Conservation (phyloP, 2,113 vertebrate genomes). For the Crotophaga sulcirostris region DNA sequence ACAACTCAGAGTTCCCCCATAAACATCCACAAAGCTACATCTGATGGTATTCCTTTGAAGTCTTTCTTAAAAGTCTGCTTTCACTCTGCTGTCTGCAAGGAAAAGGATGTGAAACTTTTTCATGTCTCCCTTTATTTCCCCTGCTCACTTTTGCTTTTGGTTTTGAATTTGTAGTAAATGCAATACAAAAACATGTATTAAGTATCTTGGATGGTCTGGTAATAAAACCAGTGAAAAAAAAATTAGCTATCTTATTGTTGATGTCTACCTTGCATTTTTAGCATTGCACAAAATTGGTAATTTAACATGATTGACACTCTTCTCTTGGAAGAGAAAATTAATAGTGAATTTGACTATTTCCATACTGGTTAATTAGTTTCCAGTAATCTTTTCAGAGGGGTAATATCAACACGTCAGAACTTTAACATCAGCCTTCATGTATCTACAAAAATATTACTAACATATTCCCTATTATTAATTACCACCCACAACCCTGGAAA, state of each 20-base stretch:
- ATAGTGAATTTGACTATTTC: neutral
- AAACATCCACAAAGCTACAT: neutral
- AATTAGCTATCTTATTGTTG: neutral
- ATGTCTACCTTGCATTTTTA: neutral
- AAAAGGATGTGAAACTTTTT: neutral
- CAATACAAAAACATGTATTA: neutral
- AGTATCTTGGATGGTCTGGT: neutral
- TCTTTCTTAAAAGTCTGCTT: neutral
- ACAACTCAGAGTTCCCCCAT: neutral
- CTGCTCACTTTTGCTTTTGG: neutral
- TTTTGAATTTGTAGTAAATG: neutral
- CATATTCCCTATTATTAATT: neutral
- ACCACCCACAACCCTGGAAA: neutral
- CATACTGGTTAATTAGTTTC: neutral
- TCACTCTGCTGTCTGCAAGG: neutral
- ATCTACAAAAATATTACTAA: neutral
- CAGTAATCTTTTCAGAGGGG: neutral
- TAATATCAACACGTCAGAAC: neutral
- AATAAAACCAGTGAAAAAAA: neutral
- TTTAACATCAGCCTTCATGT: neutral
- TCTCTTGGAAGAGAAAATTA: neutral
- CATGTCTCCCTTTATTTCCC: neutral
- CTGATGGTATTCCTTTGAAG: neutral
- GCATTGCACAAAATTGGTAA: neutral
- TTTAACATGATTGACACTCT: rapidly evolving